Evolutionary conservation across 2,888 invertebrate genomes (phyloP), one percentile per base, ranked within the genome.

Genomic region (Pollenia angustigena): DNA sequence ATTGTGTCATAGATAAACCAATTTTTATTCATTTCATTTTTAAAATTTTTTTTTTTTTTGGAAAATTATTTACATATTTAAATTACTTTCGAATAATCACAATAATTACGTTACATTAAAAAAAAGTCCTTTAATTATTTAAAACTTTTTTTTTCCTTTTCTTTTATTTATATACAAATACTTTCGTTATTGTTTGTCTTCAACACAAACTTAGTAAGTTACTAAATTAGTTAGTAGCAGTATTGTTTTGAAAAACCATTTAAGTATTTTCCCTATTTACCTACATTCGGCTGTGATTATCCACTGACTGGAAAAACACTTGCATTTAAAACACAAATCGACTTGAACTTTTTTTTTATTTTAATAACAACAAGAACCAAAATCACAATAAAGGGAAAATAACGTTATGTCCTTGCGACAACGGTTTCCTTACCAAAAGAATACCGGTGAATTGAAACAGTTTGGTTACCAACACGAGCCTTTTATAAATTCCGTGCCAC

Each of bases 391-490:
- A 46, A 48, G 23, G 6, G 44, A 74, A 66, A 72, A 74, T 81
- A 79, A 48, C 86, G 81, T 83, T 76, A 85, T 78, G 85, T 85
- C 81, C 87, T 89, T 86, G 84, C 86, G 78, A 87, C 87, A 46
- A 56, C 16, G 60, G 86, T 69, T 86, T 76, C 76, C 85, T 85
- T 86, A 88, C 90, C 87, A 76, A 78, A 84, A 84, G 88, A 86
- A 80, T 90, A 89, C 92, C 92, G 92, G 92, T 89, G 90, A 89
- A 90, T 90, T 92, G 88, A 91, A 91, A 89, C 88, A 84, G 87
- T 89, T 89, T 87, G 85, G 88, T 86, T 87, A 88, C 85, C 85
- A 88, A 87, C 89, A 84, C 85, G 89, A 86, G 89, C 89, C 90
- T 91, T 92, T 92, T 92, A 92, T 92, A 92, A 89, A 89, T 86